Base-by-base conservation (phyloP, 2,113 vertebrate species). In the Rhizomys pruinosus region DNA sequence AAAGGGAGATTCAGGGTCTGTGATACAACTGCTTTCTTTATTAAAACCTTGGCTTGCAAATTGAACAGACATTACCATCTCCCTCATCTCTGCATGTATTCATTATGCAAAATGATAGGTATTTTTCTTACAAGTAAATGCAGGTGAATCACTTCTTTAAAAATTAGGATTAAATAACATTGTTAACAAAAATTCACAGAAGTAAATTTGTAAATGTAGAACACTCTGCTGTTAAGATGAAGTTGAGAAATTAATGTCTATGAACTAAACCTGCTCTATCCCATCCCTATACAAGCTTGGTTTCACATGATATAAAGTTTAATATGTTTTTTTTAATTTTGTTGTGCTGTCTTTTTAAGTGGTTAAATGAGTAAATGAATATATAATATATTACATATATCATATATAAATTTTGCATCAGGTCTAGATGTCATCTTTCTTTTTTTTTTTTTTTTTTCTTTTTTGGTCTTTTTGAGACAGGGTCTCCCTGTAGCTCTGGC, bases 61-160 rank as follows among this genome's bases (percentile, higher is more conserved):
- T 34, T 37, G n/a, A 94, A 77, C 32, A 91, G 86, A 91, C 87
- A 71, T 78, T 90, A n/a, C 0, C 47, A 12, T 86, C 2, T 81
- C 55, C 88, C 34, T 34, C n/a, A n/a, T 84, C 64, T 77, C 6
- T 68, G 59, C 23, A 32, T 66, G 4, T 19, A 94, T 71, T 79
- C 13, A 63, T 82, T 91, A 47, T n/a, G 9, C 32, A 91, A 93
- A 92, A 63, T 15, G 69, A 61, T 29, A 66, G 22, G 0, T 27
- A 42, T 87, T 93, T 86, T 90, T 7, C 27, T 17, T 11, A 74
- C 22, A 84, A 82, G 12, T 39, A 72, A 91, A 66, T 68, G 5
- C 1, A 66, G n/a, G 55, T 47, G 19, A 66, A 81, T 78, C 1
- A 63, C 68, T 88, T 66, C 5, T 69, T n/a, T 85, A 68, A 37